Conservation (phyloP, 1,140 invertebrate genomes). For the Drosophila melanogaster region DNA sequence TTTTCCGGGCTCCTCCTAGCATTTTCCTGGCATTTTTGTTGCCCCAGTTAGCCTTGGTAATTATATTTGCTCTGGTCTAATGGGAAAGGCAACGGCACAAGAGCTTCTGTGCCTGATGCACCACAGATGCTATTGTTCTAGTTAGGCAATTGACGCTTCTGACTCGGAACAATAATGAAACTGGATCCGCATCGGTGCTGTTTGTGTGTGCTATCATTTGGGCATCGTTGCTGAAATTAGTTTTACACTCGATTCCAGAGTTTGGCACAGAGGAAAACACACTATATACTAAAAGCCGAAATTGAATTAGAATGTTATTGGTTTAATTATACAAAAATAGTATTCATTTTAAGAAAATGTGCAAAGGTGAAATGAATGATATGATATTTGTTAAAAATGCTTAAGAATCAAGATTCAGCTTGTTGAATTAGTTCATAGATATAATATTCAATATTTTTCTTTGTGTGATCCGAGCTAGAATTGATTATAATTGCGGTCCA, state of each 20-base stretch:
- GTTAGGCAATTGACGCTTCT: slow-evolving; percentile 55
- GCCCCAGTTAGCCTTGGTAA: slow-evolving; percentile 66
- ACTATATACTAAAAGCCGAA: neutral
- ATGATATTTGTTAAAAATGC: too few species aligned
- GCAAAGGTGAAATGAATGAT: too few species aligned
- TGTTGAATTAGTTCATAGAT: neutral
- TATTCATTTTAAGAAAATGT: too few species aligned
- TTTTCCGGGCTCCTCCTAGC: slow-evolving; percentile 13
- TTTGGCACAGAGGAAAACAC: neutral
- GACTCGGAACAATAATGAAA: slow-evolving; percentile 39
- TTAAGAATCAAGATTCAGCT: too few species aligned
- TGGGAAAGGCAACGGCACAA: slow-evolving; percentile 17
- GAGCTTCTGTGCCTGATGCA: slow-evolving; percentile 15
- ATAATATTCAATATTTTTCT: neutral
- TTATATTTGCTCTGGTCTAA: slow-evolving; percentile 72
- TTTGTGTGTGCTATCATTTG: slow-evolving; percentile 52
- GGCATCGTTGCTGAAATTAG: slow-evolving; percentile 65
- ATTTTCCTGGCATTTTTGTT: slow-evolving; percentile 47
- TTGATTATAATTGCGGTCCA: slow-evolving; percentile 69
- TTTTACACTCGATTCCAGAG: slow-evolving; percentile 55
- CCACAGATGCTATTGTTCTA: slow-evolving; percentile 60
- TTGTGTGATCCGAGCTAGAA: slow-evolving; percentile 24
- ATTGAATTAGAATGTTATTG: too few species aligned
- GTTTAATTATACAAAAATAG: too few species aligned
- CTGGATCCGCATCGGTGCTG: slow-evolving; percentile 38